Evolutionary conservation across 2,113 vertebrate genomes (phyloP).

Genomic region (Prochilodus magdalenae): DNA sequence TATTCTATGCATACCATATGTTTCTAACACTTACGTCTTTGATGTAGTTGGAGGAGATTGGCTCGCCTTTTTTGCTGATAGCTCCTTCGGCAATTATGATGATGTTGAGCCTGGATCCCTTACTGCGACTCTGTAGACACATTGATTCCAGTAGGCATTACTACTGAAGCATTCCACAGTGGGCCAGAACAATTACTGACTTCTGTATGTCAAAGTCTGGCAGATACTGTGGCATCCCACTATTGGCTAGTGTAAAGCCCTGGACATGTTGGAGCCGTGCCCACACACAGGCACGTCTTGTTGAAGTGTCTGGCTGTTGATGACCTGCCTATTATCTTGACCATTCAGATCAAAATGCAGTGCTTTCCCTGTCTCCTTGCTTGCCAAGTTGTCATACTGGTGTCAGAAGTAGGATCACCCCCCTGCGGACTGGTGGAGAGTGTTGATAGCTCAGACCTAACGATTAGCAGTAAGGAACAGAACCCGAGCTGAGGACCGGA

Average conservation of each 20-base stretch:
- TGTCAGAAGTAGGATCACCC: too few species aligned
- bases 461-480: too few species aligned
- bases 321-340: too few species aligned
- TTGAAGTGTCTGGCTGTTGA: too few species aligned
- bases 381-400: too few species aligned
- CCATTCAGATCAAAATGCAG: too few species aligned
- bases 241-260: neutral
- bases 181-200: neutral
- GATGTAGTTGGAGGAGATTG: constrained; percentile 86
- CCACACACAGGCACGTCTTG: too few species aligned
- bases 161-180: neutral
- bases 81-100: constrained; percentile 94
- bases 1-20: neutral
- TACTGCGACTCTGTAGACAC: constrained; percentile 82
- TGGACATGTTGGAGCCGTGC: too few species aligned
- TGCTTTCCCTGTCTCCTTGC: too few species aligned
- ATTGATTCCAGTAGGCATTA: constrained; percentile 7
- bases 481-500: too few species aligned
- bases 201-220: neutral
- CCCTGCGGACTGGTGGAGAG: too few species aligned
- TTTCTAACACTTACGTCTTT: constrained; percentile 83
- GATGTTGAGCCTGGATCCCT: constrained; percentile 91
- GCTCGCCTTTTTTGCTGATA: constrained; percentile 82
- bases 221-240: neutral
- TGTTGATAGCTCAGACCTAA: too few species aligned